A percentile compares a stretch with the other conserved stretches of the same genome.
phyloP scores from a whole-genome alignment of 2,888 invertebrate genomes.

The Campoplex capitator region DNA sequence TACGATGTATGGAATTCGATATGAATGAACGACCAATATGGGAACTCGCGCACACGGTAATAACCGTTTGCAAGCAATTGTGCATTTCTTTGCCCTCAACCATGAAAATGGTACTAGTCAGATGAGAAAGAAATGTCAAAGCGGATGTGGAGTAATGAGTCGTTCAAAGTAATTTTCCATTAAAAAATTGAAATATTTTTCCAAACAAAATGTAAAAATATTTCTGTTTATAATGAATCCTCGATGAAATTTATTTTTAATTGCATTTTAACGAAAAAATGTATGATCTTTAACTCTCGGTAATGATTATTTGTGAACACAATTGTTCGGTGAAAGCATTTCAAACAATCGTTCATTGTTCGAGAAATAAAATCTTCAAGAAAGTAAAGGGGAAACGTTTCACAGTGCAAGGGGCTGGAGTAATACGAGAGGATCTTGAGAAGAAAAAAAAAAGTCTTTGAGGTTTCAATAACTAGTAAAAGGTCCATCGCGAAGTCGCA shows the following conservation, averaged over 20 bases:
- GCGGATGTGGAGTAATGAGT: not conserved
- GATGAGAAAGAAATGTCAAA: not conserved
- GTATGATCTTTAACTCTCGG: not conserved
- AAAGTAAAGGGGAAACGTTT: not conserved
- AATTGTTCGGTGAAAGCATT: not conserved
- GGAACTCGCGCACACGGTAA: not conserved
- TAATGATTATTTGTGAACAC: not conserved
- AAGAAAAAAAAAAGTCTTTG: slow-evolving; percentile 4
- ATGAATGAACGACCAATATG: slow-evolving; percentile 16
- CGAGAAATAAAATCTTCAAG: not conserved
- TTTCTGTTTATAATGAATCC: not conserved
- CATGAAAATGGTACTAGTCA: not conserved
- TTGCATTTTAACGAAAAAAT: not conserved
- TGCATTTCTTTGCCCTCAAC: not conserved
- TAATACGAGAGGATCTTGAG: not conserved
- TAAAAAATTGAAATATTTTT: not conserved
- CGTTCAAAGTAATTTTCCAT: not conserved
- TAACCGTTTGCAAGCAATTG: not conserved
- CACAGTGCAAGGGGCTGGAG: slow-evolving; percentile 35
- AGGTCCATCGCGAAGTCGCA: slow-evolving; percentile 29
- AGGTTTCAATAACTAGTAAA: slow-evolving; percentile 40
- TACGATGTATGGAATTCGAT: slow-evolving; percentile 6
- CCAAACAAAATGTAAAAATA: not conserved
- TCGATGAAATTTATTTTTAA: not conserved
- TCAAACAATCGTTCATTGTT: not conserved